Conservation (phyloP, 2,888 invertebrate species). For the Melanargia galathea region DNA sequence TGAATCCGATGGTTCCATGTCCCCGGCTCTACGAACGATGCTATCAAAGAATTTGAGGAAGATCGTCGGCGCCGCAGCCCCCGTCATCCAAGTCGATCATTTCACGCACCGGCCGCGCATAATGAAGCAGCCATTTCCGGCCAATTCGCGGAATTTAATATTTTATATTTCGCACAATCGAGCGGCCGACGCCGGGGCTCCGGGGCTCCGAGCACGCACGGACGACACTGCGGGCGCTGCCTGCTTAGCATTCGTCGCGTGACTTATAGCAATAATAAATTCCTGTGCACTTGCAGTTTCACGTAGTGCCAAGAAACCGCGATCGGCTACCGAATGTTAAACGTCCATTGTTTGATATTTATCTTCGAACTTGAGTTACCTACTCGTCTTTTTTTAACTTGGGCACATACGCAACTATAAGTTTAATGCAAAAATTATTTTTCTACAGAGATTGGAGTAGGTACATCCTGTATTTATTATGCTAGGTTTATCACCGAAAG, state of each 20-base stretch:
- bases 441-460: slow-evolving; percentile 11
- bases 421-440: slow-evolving; percentile 15
- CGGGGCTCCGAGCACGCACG: slow-evolving; percentile 59
- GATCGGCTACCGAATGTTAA: slow-evolving; percentile 74
- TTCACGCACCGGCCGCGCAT: slow-evolving; percentile 71
- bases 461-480: slow-evolving; percentile 36
- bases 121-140: slow-evolving; percentile 75
- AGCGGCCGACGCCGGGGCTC: slow-evolving; percentile 45
- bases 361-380: slow-evolving; percentile 27
- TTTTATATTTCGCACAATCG: slow-evolving; percentile 56
- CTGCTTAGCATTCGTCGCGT: slow-evolving; percentile 73
- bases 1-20: slow-evolving; percentile 2
- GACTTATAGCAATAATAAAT: slow-evolving; percentile 71
- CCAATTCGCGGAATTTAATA: slow-evolving; percentile 68
- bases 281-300: slow-evolving; percentile 81
- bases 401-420: no score
- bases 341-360: slow-evolving; percentile 57
- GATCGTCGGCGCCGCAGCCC: slow-evolving; percentile 50
- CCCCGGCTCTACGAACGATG: slow-evolving; percentile 53
- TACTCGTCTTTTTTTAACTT: slow-evolving; percentile 11
- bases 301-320: slow-evolving; percentile 74
- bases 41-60: slow-evolving; percentile 60
- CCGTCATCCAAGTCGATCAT: slow-evolving; percentile 70
- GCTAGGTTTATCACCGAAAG: slow-evolving; percentile 47
- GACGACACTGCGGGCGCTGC: slow-evolving; percentile 51